Evolutionary conservation across 2,888 invertebrate species (phyloP).

Genomic region (Bhutanitis thaidina): DNA sequence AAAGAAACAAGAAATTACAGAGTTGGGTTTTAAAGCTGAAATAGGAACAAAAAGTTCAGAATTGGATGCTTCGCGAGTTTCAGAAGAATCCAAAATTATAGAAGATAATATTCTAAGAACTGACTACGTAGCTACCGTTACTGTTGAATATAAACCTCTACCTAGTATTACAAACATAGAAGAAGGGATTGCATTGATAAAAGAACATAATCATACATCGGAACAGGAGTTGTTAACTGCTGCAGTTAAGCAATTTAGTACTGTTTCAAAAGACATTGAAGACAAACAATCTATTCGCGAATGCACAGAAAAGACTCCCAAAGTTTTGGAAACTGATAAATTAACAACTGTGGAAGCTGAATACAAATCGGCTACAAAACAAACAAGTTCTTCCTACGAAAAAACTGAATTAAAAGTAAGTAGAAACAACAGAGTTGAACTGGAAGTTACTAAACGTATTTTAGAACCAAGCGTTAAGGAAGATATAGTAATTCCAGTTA

Average conservation of each 20-base stretch:
- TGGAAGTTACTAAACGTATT: neutral
- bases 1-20: neutral
- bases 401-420: neutral
- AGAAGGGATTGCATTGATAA: neutral
- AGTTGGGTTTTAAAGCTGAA: neutral
- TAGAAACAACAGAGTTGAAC: neutral
- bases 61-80: neutral
- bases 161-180: neutral
- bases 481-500: too few relatives aligned
- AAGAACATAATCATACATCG: too few relatives aligned
- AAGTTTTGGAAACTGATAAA: neutral
- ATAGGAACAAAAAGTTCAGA: neutral
- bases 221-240: too few relatives aligned
- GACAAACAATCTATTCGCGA: neutral
- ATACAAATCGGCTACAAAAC: neutral
- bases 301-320: neutral
- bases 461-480: neutral
- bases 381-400: neutral
- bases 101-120: neutral
- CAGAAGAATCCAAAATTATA: neutral
- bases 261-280: too few relatives aligned
- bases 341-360: neutral
- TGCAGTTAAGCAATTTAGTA: too few relatives aligned
- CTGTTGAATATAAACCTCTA: conserved; percentile 10
- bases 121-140: conserved; percentile 16